These are phyloP conservation scores for Rhabdophis nuchalis DNA, from an alignment of 2,797 vertebrate species.

Conservation along the genomic window DNA sequence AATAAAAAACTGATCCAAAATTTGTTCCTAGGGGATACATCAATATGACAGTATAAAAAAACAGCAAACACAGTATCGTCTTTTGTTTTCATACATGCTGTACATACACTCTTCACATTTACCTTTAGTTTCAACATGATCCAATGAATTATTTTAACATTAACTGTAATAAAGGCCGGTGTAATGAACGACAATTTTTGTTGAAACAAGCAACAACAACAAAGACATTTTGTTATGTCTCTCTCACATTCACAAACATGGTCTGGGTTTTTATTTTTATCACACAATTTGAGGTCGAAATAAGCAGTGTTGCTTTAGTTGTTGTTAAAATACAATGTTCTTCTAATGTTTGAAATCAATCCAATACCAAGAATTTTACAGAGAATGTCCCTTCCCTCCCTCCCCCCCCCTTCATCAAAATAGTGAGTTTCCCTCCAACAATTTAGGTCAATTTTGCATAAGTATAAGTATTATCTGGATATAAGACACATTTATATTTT, in stretches of 20 bases:
- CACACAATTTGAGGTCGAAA: neutral
- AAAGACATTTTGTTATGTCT: neutral
- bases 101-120: neutral
- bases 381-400: neutral
- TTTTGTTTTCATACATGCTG: neutral
- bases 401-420: neutral
- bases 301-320: neutral
- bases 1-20: neutral
- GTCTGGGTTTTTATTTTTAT: neutral
- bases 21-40: neutral
- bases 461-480: neutral
- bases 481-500: neutral
- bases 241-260: neutral
- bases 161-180: neutral
- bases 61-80: neutral
- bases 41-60: neutral
- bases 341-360: neutral
- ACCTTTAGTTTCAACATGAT: neutral
- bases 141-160: neutral
- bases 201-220: no score
- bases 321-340: neutral
- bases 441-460: neutral
- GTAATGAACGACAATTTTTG: neutral
- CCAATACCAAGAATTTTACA: neutral
- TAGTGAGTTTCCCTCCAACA: neutral